These are phyloP conservation scores for Scolopax bukidnonensis DNA, from an alignment of 2,797 vertebrate genomes.

Conservation along the genomic window DNA sequence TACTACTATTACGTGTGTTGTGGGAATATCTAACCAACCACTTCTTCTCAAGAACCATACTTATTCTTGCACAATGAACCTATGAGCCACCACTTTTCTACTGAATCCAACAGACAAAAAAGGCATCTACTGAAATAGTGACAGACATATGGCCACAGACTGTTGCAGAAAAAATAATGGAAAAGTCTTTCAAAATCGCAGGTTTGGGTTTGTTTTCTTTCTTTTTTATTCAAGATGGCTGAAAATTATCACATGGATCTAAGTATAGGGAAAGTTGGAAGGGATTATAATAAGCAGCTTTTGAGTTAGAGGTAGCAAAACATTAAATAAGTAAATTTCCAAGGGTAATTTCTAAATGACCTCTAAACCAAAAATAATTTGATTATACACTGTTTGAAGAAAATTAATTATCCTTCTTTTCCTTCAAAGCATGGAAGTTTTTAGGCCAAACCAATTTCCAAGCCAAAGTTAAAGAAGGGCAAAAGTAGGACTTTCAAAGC, in stretches of 20 bases:
- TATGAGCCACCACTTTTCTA: background rate
- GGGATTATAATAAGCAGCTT: conserved; percentile 30
- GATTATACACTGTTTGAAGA: conserved; percentile 65
- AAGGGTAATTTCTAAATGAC: conserved; percentile 48
- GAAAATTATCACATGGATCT: conserved; percentile 19
- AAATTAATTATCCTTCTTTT: conserved; percentile 66
- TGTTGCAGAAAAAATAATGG: background rate
- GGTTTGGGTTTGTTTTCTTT: background rate
- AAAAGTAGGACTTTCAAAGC: conserved; percentile 44
- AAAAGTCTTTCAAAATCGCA: background rate
- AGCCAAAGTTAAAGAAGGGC: conserved; percentile 57
- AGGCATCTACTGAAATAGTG: background rate
- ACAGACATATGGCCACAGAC: background rate
- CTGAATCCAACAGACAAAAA: background rate
- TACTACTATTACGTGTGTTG: background rate
- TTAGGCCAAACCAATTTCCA: conserved; percentile 49
- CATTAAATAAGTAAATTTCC: conserved; percentile 42
- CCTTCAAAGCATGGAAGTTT: conserved; percentile 67
- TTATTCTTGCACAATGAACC: background rate
- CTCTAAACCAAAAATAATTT: conserved; percentile 62
- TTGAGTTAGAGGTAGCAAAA: conserved; percentile 47
- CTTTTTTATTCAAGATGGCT: background rate
- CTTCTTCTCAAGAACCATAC: background rate
- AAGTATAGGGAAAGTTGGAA: background rate
- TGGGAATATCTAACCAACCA: background rate